phyloP scores from a whole-genome alignment of 2,113 vertebrate species.

The Lathamus discolor region DNA sequence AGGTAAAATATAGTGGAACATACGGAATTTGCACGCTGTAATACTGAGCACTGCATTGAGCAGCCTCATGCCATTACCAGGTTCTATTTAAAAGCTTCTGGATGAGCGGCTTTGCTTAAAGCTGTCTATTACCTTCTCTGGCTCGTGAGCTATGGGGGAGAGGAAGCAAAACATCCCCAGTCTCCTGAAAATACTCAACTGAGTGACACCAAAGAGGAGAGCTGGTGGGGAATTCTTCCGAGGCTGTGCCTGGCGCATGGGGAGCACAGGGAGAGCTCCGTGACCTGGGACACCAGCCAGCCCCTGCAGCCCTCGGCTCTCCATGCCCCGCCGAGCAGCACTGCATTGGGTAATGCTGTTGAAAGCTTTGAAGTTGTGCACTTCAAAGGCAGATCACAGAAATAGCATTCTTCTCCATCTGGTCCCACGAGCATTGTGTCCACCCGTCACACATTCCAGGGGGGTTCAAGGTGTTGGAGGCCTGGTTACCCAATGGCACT shows the following conservation, averaged over 20 bases:
- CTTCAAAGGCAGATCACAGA: neutral
- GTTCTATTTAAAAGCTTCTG: neutral
- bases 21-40: neutral
- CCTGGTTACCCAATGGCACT: neutral
- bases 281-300: neutral
- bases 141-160: too few relatives aligned
- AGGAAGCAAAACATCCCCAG: neutral
- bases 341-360: too few relatives aligned
- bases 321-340: neutral
- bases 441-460: neutral
- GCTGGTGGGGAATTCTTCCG: too few relatives aligned
- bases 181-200: neutral
- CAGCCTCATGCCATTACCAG: neutral
- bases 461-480: accelerated
- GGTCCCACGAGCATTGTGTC: neutral
- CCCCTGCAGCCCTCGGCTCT: too few relatives aligned
- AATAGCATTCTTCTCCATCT: neutral
- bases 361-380: neutral
- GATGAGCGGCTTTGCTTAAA: neutral
- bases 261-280: neutral
- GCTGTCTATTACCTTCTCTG: neutral
- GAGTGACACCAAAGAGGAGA: neutral
- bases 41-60: neutral
- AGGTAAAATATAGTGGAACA: neutral
- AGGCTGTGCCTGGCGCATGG: neutral